Base-by-base conservation (phyloP, 2,113 vertebrate species). In the Genyomyrus donnyi region DNA sequence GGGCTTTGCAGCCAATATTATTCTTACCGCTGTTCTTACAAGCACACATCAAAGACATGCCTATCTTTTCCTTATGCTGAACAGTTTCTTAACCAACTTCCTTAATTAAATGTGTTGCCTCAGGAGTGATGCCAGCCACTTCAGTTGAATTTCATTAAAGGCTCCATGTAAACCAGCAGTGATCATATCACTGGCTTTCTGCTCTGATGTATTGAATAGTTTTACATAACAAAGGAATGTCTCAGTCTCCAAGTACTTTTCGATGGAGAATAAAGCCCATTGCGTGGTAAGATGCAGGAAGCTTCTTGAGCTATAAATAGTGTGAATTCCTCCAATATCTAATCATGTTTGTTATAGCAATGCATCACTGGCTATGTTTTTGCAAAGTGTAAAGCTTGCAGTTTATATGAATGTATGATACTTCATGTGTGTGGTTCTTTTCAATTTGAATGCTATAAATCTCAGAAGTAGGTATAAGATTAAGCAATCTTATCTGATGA, bases 21-120 rank as follows among this genome's bases (percentile, higher is more conserved):
- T 49, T 48, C 83, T 85, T 85, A 48, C 83, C 2, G 10, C 42
- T 48, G 83, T 85, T 85, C 27, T 85, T 85, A 85, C 83, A 85
- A 85, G 46, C 21, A 10, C 45, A 85, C 83, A 49, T 85, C 83
- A 85, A 85, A 85, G 83, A 27, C n/a, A 27, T 85, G 21, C 24
- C 83, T 85, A 42, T 85, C 46, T 85, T 85, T 27, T 85, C 46
- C 42, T 45, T 49, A 85, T 85, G 83, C 21, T 46, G 83, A 85
- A 85, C 46, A 85, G 11, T 85, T 85, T 7, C 45, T n/a, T 85
- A 85, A 85, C 83, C 83, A 85, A 48, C 21, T 85, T 85, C 19
- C 83, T 85, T 46, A 48, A 85, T 85, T 85, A 85, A 85, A 85
- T 5, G 83, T 85, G 83, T 85, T 85, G 46, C 83, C 83, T 85